phyloP scores from a whole-genome alignment of 2,113 vertebrate genomes.

The Pao palembangensis region DNA sequence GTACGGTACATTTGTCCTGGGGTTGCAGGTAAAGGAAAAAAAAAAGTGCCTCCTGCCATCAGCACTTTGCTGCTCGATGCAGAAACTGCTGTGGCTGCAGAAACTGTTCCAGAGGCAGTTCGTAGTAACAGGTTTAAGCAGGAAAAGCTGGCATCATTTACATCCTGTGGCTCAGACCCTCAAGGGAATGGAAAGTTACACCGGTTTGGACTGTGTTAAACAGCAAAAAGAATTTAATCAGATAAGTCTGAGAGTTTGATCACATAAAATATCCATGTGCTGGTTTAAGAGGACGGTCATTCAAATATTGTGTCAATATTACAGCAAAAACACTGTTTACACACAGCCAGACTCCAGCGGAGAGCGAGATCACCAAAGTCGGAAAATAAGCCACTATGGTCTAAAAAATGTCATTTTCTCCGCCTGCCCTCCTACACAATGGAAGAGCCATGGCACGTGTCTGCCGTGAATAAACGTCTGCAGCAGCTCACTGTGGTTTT shows the following conservation, averaged over 20 bases:
- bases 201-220: too few relatives aligned
- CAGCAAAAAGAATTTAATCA: too few relatives aligned
- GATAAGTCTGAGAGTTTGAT: too few relatives aligned
- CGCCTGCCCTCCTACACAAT: constrained; percentile 37
- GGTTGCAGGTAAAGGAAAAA: constrained; percentile 34
- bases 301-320: constrained; percentile 1
- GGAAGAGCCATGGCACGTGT: constrained; percentile 36
- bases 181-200: constrained; percentile 3
- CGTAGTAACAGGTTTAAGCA: constrained; percentile 58
- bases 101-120: constrained; percentile 46
- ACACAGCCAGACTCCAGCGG: constrained; percentile 22
- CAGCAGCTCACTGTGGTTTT: constrained; percentile 30
- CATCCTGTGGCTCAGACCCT: constrained; percentile 15
- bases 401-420: constrained; percentile 44
- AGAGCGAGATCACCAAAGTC: constrained; percentile 24
- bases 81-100: constrained; percentile 60
- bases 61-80: constrained; percentile 51
- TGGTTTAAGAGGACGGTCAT: too few relatives aligned
- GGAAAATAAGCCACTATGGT: constrained; percentile 39
- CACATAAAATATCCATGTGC: too few relatives aligned
- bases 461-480: constrained; percentile 18
- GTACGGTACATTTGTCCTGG: constrained; percentile 49
- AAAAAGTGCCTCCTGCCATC: constrained; percentile 53
- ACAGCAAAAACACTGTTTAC: constrained; percentile 29
- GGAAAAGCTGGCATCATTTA: constrained; percentile 37